These are phyloP conservation scores for Ylistrum balloti DNA, from an alignment of 1,140 invertebrate species.

Conservation along the genomic window DNA sequence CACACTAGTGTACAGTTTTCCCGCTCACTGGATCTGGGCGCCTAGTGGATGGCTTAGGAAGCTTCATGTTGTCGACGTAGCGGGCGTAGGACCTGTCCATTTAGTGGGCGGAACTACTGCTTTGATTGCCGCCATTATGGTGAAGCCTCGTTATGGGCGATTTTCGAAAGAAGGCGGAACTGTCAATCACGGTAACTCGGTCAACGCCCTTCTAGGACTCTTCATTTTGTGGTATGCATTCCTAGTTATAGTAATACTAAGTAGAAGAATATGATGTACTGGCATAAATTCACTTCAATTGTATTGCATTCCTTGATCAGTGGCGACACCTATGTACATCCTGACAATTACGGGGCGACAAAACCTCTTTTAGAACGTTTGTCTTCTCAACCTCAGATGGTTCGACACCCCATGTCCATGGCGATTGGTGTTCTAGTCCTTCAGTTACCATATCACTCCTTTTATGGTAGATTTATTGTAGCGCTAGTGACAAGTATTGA, in stretches of 20 bases:
- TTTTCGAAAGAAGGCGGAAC: conserved; percentile 89
- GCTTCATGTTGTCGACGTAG: conserved; percentile 84
- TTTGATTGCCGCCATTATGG: conserved; percentile 93
- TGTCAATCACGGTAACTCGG: conserved; percentile 90
- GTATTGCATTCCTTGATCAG: too few relatives aligned
- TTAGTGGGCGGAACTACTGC: conserved; percentile 91
- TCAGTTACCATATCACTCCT: too few relatives aligned
- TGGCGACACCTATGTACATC: too few relatives aligned
- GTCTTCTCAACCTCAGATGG: too few relatives aligned
- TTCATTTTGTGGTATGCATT: conserved; percentile 91
- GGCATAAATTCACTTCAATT: background rate
- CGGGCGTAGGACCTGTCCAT: conserved; percentile 94
- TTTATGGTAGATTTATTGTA: too few relatives aligned
- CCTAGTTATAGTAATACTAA: too few relatives aligned
- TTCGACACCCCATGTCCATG: too few relatives aligned
- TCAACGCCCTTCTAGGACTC: conserved; percentile 94
- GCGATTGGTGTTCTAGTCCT: too few relatives aligned
- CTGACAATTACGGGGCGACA: too few relatives aligned
- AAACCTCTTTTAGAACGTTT: too few relatives aligned
- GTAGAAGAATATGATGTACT: too few relatives aligned
- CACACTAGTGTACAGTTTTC: conserved; percentile 93
- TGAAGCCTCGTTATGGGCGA: conserved; percentile 92
- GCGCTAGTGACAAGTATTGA: too few relatives aligned
- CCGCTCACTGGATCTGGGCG: conserved; percentile 90
- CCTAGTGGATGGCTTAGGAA: conserved; percentile 70